A percentile compares a stretch with the other conserved stretches of the same genome.
These are phyloP conservation scores for Pegoplata infirma DNA, from an alignment of 2,888 invertebrate genomes.

Conservation along the genomic window DNA sequence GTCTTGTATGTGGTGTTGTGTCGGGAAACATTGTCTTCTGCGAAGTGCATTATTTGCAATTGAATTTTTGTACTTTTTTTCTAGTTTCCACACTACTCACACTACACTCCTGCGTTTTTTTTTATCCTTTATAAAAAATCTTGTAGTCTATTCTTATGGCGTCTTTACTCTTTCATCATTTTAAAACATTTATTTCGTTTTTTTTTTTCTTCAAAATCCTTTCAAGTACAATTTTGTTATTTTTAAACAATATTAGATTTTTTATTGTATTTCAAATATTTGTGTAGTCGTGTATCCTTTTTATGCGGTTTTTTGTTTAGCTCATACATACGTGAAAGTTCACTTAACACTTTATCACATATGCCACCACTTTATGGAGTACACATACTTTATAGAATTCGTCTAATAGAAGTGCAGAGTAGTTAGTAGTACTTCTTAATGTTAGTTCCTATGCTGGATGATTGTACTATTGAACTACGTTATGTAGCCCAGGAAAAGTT, in stretches of 20 bases:
- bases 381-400: neutral
- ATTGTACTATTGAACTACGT: neutral
- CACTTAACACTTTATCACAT: conserved; percentile 55
- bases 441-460: conserved; percentile 1
- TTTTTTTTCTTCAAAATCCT: conserved; percentile 63
- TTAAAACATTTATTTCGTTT: no score
- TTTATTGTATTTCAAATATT: conserved; percentile 26
- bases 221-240: conserved; percentile 69
- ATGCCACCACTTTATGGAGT: conserved; percentile 6
- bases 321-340: conserved; percentile 39
- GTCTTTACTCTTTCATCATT: conserved; percentile 48
- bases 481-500: neutral
- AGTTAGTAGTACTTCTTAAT: conserved; percentile 20
- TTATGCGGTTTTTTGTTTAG: conserved; percentile 27
- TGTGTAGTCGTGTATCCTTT: conserved; percentile 20
- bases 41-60: conserved; percentile 73
- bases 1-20: conserved; percentile 43
- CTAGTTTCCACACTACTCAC: conserved; percentile 9
- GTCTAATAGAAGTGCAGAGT: no score
- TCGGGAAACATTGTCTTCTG: conserved; percentile 46
- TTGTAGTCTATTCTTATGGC: neutral
- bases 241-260: conserved; percentile 59
- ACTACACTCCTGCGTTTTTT: neutral
- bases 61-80: conserved; percentile 69
- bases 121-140: neutral